These are phyloP conservation scores for Pseudopodoces humilis DNA, from an alignment of 2,113 vertebrate species.

Conservation along the genomic window DNA sequence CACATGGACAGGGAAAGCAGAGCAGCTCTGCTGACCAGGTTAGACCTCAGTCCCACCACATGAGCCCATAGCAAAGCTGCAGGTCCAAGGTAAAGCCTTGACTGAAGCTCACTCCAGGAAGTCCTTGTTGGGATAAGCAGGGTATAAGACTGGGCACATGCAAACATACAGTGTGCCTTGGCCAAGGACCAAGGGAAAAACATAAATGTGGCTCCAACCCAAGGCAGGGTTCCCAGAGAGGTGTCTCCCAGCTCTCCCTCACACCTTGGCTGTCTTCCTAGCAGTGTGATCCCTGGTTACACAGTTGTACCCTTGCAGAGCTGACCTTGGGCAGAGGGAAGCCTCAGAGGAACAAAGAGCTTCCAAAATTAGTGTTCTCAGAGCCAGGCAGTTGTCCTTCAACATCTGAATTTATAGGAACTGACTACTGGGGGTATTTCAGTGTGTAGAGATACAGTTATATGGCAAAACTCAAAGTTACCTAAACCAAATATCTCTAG, in stretches of 20 bases:
- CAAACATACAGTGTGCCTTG: accelerated
- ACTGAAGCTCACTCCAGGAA: accelerated
- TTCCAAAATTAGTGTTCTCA: neutral
- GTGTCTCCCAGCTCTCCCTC: neutral
- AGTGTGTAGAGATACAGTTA: accelerated
- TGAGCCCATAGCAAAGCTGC: accelerated
- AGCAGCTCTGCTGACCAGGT: accelerated
- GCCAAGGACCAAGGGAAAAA: accelerated
- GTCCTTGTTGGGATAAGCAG: neutral
- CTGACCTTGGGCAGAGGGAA: neutral
- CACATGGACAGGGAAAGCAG: neutral
- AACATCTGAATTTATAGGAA: neutral
- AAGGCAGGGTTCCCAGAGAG: neutral
- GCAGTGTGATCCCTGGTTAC: neutral
- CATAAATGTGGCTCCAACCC: neutral
- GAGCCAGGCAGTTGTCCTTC: neutral
- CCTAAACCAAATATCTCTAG: neutral
- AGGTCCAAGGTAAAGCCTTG: neutral
- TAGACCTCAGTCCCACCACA: neutral
- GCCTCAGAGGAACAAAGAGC: neutral
- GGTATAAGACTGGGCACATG: neutral
- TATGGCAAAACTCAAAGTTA: neutral
- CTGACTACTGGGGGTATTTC: neutral
- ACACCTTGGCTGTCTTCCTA: neutral
- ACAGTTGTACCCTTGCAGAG: neutral